Evolutionary conservation across 2,888 invertebrate genomes (phyloP).

Genomic region (Acanthococcus lagerstroemiae): DNA sequence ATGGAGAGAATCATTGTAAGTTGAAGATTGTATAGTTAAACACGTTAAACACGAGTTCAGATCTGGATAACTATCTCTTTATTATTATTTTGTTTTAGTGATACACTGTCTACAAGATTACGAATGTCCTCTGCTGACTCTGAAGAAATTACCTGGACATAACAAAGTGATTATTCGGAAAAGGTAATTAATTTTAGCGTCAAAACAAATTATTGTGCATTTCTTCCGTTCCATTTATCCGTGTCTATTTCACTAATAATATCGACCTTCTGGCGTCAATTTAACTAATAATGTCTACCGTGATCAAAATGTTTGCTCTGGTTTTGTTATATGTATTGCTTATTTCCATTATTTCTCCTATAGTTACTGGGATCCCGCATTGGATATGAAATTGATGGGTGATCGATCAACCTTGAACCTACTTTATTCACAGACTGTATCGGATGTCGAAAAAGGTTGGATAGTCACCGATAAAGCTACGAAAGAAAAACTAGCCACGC

Average conservation of each 20-base stretch:
- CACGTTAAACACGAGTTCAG: neutral
- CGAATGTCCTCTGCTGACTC: constrained; percentile 91
- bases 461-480: constrained; percentile 60
- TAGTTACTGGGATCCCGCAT: constrained; percentile 81
- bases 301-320: too few relatives aligned
- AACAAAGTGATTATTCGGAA: constrained; percentile 75
- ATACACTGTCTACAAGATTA: constrained; percentile 87
- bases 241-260: too few relatives aligned
- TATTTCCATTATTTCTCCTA: constrained; percentile 40
- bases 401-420: constrained; percentile 76
- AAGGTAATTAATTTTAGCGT: constrained; percentile 48
- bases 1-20: constrained; percentile 56
- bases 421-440: constrained; percentile 74
- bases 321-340: too few relatives aligned
- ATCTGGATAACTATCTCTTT: constrained; percentile 9
- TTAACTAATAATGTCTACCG: too few relatives aligned
- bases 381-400: constrained; percentile 70
- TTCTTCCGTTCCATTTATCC: too few relatives aligned
- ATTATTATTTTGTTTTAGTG: constrained; percentile 44
- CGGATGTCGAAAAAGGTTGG: constrained; percentile 82
- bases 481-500: constrained; percentile 55
- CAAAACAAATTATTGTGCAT: too few relatives aligned
- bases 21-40: constrained; percentile 18
- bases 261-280: too few relatives aligned
- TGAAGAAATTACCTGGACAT: constrained; percentile 64